These are phyloP conservation scores for Alouatta palliata DNA, from an alignment of 2,113 vertebrate genomes.

Conservation along the genomic window DNA sequence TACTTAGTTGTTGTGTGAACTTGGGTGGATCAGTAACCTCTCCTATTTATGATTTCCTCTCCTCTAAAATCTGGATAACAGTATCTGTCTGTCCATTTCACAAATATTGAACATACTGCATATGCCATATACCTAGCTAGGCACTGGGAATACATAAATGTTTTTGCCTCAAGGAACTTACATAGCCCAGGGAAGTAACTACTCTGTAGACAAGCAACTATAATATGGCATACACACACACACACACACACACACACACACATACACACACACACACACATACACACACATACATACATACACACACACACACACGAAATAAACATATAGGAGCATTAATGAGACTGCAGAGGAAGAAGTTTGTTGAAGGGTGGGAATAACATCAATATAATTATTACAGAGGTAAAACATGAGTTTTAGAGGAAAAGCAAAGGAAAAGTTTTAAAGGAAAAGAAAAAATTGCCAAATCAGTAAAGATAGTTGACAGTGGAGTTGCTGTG, in stretches of 20 bases:
- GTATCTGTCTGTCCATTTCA: neutral
- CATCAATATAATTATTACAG: neutral
- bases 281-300: no score
- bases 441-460: neutral
- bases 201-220: neutral
- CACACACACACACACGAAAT: neutral
- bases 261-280: neutral
- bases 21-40: neutral
- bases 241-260: no score
- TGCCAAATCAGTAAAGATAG: neutral
- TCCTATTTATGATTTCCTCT: neutral
- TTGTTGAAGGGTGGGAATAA: neutral
- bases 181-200: neutral
- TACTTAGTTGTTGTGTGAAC: neutral
- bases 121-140: neutral
- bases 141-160: neutral
- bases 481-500: neutral
- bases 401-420: neutral
- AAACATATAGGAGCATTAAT: neutral
- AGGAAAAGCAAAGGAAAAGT: neutral
- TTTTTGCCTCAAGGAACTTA: constrained; percentile 5
- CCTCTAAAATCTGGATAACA: neutral
- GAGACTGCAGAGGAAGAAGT: neutral
- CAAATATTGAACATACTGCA: neutral
- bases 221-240: neutral